Percentiles rank a stretch among this genome's conserved stretches.
phyloP scores from a whole-genome alignment of 2,888 invertebrate species.

The Agriopis leucophaearia region DNA sequence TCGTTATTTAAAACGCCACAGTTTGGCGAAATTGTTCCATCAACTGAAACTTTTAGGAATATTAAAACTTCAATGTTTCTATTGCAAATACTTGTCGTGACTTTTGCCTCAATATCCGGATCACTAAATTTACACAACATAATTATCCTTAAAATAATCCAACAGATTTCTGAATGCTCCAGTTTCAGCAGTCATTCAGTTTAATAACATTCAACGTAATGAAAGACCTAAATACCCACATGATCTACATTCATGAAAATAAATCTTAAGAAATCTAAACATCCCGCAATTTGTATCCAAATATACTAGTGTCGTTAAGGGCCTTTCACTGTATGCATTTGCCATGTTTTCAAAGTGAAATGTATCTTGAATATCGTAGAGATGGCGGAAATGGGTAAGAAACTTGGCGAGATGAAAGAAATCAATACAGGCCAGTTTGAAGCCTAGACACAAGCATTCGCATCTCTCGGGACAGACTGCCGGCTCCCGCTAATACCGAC shows the following conservation, averaged over 20 bases:
- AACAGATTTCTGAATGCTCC: constrained; percentile 14
- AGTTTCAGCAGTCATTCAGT: constrained; percentile 20
- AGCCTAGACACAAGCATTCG: constrained; percentile 35
- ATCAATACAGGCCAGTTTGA: constrained; percentile 35
- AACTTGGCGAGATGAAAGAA: constrained; percentile 25
- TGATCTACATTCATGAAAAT: constrained; percentile 43
- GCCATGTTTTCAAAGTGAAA: background rate
- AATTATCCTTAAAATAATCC: constrained; percentile 4
- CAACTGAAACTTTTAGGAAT: constrained; percentile 21
- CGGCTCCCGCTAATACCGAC: constrained; percentile 19
- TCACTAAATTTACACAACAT: constrained; percentile 5
- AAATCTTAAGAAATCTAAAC: constrained; percentile 34
- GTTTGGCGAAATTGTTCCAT: constrained; percentile 18
- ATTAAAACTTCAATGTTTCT: background rate
- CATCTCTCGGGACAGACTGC: constrained; percentile 20
- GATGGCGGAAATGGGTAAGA: background rate
- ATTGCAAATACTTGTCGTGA: background rate
- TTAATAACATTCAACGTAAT: constrained; percentile 32
- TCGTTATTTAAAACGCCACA: constrained; percentile 21
- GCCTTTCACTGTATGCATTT: background rate
- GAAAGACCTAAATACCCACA: constrained; percentile 41
- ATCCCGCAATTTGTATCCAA: constrained; percentile 2
- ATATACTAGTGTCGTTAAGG: background rate
- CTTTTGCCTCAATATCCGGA: background rate
- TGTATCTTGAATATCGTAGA: background rate